Conservation (phyloP, 2,113 vertebrate genomes). For the Phrynosoma blainvillii region DNA sequence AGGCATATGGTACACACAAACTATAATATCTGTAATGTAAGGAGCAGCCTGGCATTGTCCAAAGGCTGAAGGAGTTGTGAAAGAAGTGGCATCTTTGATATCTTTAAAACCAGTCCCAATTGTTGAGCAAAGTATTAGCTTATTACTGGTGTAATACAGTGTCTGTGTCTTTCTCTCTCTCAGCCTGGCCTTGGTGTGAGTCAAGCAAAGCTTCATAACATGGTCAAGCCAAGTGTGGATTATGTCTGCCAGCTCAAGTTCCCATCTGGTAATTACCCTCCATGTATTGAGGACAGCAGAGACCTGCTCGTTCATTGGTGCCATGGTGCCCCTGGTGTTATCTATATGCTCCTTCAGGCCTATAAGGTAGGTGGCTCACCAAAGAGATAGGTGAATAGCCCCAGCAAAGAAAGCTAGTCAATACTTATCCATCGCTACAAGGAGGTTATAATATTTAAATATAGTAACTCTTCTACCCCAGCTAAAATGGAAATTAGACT, state of each 20-base stretch:
- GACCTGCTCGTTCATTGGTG: conserved; percentile 97
- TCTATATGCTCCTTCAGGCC: conserved; percentile 96
- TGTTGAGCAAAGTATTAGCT: not conserved
- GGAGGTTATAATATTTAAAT: conserved; percentile 12
- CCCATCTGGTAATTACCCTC: conserved; percentile 91
- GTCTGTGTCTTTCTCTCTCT: conserved; percentile 20
- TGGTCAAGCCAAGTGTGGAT: conserved; percentile 93
- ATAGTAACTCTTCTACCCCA: not conserved
- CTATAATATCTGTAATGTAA: not conserved
- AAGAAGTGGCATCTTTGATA: not conserved
- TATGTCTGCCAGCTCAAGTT: conserved; percentile 89
- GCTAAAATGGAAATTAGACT: not conserved
- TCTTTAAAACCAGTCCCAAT: not conserved
- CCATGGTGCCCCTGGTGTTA: conserved; percentile 90
- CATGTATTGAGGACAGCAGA: conserved; percentile 86
- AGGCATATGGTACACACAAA: not conserved
- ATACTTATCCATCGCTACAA: not conserved
- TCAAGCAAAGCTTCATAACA: conserved; percentile 76
- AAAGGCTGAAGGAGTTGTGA: not conserved
- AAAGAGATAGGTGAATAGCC: not conserved
- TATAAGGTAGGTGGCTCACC: conserved; percentile 81
- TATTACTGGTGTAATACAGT: conserved; percentile 5
- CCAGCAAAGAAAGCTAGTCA: not conserved
- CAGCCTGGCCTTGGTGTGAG: conserved; percentile 77
- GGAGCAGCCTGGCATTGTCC: too few species aligned